phyloP scores from a whole-genome alignment of 2,797 vertebrate genomes.

The Avahi laniger region DNA sequence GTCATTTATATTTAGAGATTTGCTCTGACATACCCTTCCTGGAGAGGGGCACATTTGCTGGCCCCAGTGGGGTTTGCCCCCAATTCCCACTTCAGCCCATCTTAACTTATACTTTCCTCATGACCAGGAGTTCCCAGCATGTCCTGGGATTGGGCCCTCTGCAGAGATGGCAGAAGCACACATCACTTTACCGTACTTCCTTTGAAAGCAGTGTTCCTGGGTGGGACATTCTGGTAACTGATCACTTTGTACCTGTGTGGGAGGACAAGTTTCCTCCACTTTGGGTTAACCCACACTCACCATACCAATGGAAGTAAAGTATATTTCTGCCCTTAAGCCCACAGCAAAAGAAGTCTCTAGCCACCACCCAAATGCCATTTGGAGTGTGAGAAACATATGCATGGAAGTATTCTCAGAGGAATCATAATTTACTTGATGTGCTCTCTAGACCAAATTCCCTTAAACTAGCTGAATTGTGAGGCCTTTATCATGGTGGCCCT shows the following conservation, averaged over 20 bases:
- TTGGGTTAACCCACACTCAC: not conserved
- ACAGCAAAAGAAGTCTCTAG: slow-evolving; percentile 24
- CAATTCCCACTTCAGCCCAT: not conserved
- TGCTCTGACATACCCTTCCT: not conserved
- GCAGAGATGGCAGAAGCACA: not conserved
- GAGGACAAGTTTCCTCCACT: not conserved
- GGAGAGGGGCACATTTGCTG: not conserved
- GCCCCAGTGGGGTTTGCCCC: not conserved
- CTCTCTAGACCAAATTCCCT: slow-evolving; percentile 20
- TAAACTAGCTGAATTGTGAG: slow-evolving; percentile 34
- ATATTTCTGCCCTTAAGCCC: not conserved
- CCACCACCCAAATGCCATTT: not conserved
- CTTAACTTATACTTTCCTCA: not conserved
- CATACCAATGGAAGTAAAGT: not conserved
- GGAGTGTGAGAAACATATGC: not conserved
- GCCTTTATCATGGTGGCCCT: slow-evolving; percentile 32
- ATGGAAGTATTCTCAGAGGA: slow-evolving; percentile 23
- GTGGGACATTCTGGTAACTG: not conserved
- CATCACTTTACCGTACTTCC: not conserved
- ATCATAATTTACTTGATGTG: not conserved
- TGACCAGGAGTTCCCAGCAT: not conserved
- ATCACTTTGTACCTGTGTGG: not conserved
- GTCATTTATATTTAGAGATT: slow-evolving; percentile 18
- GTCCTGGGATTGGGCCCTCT: not conserved
- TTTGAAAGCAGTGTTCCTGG: slow-evolving; percentile 17